Evolutionary conservation across 2,888 invertebrate species (phyloP), one percentile per base, ranked within the genome.

Genomic region (Stenotaenia linearis): DNA sequence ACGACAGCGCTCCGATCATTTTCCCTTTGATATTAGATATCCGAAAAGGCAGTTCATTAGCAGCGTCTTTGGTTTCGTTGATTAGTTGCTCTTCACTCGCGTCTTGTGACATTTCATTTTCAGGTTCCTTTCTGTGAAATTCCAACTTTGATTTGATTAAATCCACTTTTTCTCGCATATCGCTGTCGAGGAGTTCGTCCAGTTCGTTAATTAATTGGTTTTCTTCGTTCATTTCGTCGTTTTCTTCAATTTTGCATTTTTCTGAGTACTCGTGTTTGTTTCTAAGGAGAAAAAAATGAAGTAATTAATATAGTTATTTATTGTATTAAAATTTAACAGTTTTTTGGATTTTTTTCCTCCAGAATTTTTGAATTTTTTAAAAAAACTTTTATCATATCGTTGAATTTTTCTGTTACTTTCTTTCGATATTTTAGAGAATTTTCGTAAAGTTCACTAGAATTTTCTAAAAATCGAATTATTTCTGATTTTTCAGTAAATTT

Each of bases 11-110:
- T n/a, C 83, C 82, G 18, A 82, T 80, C 18, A 84, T 79, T 23
- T 81, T 80, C 9, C 83, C 83, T 79, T 83, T 83, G 5, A 84
- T 78, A 18, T 81, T 81, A 5, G 81, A 77, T 69, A 83, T 81
- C 28, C 82, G 75, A 12, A 61, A 23, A 23, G 25, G 25, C 28
- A 61, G 1, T 12, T 61, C 61, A 15, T 45, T 45, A 9, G 25
- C 1, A 7, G 25, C 23, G 9, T 61, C 61, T 61, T 15, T 4
- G 12, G 45, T 7, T 45, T 18, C n/a, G 23, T 18, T 56, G 1
- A 18, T 23, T 18, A 56, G 56, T 18, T 18, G 23, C 9, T 56
- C 56, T 7, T 56, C 56, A 18, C 15, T 1, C 2, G 1, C 56
- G 18, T 56, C 56, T 56, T 56, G 18, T 9, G 56, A 56, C 18